Percentiles rank a stretch among this genome's conserved stretches.
Evolutionary conservation across 2,113 vertebrate genomes (phyloP).

Genomic region (Epinephelus cyanopodus): DNA sequence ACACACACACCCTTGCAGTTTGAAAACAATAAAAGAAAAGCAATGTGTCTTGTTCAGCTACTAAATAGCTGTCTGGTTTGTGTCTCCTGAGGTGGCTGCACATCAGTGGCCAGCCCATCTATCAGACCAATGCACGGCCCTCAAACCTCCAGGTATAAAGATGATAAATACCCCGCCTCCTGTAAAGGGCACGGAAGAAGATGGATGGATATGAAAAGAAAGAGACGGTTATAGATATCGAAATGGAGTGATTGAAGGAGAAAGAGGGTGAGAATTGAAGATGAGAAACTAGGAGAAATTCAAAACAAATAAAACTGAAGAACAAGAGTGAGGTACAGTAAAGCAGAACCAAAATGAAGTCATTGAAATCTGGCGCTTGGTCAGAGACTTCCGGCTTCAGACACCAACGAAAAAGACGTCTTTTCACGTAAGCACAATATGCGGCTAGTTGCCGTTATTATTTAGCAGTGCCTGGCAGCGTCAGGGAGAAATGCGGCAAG

Average conservation of each 20-base stretch:
- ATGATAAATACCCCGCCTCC: constrained; percentile 81
- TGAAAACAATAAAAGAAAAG: constrained; percentile 86
- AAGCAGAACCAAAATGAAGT: constrained; percentile 7
- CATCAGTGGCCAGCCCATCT: constrained; percentile 83
- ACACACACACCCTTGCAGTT: constrained; percentile 61
- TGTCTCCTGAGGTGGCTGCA: constrained; percentile 84
- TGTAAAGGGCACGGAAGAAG: constrained; percentile 65
- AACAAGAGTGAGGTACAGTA: background rate
- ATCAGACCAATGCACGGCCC: constrained; percentile 78
- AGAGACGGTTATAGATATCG: constrained; percentile 59
- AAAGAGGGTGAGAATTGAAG: constrained; percentile 24
- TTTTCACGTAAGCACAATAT: too few species aligned
- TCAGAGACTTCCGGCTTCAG: too few species aligned
- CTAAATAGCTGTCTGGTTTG: constrained; percentile 87
- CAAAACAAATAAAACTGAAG: constrained; percentile 25
- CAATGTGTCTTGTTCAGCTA: constrained; percentile 85
- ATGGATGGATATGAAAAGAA: constrained; percentile 63
- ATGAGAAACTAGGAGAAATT: constrained; percentile 36
- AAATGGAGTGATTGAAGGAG: constrained; percentile 57
- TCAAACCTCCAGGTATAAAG: constrained; percentile 81
- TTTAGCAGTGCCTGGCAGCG: too few species aligned
- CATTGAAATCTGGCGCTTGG: too few species aligned
- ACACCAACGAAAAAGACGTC: too few species aligned
- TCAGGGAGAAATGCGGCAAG: too few species aligned
- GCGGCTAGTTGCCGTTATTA: too few species aligned